Evolutionary conservation across 2,113 vertebrate species (phyloP).

Genomic region (Tragelaphus strepsiceros): DNA sequence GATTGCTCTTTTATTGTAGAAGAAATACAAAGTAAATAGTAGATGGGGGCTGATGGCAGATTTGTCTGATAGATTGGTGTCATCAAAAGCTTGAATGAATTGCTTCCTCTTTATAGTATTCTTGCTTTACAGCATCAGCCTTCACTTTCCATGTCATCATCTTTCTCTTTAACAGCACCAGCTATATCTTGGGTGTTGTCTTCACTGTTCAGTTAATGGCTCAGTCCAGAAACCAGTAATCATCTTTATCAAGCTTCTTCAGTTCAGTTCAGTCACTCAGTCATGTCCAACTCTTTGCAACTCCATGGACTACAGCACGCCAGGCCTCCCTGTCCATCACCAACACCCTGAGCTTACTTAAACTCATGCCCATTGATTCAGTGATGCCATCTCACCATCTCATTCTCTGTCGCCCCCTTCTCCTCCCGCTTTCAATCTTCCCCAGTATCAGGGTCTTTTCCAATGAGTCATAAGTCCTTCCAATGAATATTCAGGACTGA

Average conservation of each 20-base stretch:
- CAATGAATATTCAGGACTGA: background rate
- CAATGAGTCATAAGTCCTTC: background rate
- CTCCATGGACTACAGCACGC: background rate
- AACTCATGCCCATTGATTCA: background rate
- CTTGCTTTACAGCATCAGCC: background rate
- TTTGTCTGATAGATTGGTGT: conserved; percentile 33
- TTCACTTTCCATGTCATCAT: background rate
- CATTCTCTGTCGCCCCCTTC: background rate
- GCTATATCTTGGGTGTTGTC: background rate
- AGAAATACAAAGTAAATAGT: conserved; percentile 44
- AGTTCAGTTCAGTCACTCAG: background rate
- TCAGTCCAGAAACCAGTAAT: background rate
- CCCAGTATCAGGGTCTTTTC: background rate
- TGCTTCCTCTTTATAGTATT: background rate
- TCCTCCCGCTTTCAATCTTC: background rate
- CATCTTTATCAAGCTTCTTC: background rate
- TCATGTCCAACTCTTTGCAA: background rate
- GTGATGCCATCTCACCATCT: background rate
- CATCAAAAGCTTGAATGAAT: conserved; percentile 9
- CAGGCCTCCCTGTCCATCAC: background rate
- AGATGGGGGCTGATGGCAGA: conserved; percentile 6
- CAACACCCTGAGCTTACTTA: background rate
- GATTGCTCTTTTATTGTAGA: conserved; percentile 58
- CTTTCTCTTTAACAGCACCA: background rate
- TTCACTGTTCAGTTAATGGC: background rate